Percentiles rank a stretch among this genome's conserved stretches.
Evolutionary conservation across 1,140 invertebrate genomes (phyloP).

Genomic region (Drosophila suzukii): DNA sequence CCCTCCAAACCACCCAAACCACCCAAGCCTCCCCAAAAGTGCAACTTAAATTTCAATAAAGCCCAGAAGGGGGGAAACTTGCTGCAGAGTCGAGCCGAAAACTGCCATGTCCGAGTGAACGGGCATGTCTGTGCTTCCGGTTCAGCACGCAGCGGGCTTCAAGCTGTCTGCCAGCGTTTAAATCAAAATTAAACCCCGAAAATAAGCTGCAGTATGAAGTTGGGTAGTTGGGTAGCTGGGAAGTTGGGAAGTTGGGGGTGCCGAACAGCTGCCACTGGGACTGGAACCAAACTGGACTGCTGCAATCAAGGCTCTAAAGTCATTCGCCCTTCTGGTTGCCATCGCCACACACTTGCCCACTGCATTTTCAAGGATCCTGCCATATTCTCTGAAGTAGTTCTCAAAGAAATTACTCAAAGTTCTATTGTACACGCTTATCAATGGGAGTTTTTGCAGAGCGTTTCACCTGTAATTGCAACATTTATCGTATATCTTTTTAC

Average conservation of each 20-base stretch:
- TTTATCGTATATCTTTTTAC: neutral
- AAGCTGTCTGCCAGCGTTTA: constrained; percentile 75
- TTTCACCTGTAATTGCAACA: constrained; percentile 9
- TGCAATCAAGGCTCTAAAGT: constrained; percentile 70
- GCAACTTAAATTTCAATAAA: constrained; percentile 71
- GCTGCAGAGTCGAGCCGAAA: constrained; percentile 17
- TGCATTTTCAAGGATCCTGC: constrained; percentile 10
- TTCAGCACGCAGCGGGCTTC: constrained; percentile 64
- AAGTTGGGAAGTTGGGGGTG: neutral
- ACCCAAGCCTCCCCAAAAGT: constrained; percentile 5
- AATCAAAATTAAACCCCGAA: constrained; percentile 80
- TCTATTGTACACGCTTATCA: constrained; percentile 6
- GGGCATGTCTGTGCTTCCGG: constrained; percentile 63
- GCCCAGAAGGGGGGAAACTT: neutral
- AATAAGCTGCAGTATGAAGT: constrained; percentile 60
- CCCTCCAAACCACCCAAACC: neutral
- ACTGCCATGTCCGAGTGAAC: constrained; percentile 52
- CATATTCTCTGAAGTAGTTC: constrained; percentile 21
- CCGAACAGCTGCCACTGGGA: constrained; percentile 39
- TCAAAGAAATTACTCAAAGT: constrained; percentile 15
- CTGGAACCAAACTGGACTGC: constrained; percentile 25
- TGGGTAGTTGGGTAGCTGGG: neutral
- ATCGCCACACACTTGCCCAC: constrained; percentile 25
- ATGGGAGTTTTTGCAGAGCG: constrained; percentile 1
- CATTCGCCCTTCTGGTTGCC: constrained; percentile 43